phyloP scores from a whole-genome alignment of 2,113 vertebrate species.

The Prochilodus magdalenae region DNA sequence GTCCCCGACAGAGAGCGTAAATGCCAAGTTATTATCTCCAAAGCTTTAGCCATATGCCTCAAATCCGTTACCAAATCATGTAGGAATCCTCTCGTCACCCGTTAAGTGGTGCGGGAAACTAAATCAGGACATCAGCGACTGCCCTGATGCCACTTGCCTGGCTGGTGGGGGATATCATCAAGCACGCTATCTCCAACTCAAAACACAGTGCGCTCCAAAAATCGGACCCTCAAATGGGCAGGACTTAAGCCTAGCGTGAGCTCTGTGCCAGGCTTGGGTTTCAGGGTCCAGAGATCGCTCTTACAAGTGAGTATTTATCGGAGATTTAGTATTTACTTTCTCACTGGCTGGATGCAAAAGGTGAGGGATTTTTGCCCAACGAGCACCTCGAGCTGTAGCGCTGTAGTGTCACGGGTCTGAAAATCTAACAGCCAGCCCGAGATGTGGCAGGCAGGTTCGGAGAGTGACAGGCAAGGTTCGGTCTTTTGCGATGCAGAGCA shows the following conservation, averaged over 20 bases:
- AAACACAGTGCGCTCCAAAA: slow-evolving; percentile 35
- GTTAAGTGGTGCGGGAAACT: slow-evolving; percentile 60
- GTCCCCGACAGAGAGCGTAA: slow-evolving; percentile 68
- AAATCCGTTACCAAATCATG: no score
- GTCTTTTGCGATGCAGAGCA: no score
- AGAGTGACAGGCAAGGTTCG: no score
- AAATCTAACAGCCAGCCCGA: no score
- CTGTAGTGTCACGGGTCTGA: no score
- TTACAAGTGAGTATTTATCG: slow-evolving; percentile 10
- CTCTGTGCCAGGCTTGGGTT: slow-evolving; percentile 17
- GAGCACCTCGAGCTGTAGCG: no score
- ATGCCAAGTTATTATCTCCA: slow-evolving; percentile 73
- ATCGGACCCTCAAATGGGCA: slow-evolving; percentile 21
- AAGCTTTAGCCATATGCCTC: slow-evolving; percentile 78
- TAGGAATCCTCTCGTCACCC: no score
- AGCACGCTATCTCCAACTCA: slow-evolving; percentile 62
- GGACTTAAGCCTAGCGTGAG: background rate
- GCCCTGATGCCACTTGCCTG: slow-evolving; percentile 46
- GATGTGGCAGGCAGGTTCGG: no score
- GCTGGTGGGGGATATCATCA: no score
- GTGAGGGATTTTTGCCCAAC: slow-evolving; percentile 19
- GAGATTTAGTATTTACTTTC: slow-evolving; percentile 47
- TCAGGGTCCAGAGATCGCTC: slow-evolving; percentile 35
- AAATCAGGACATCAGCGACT: slow-evolving; percentile 67
- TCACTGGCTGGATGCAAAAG: slow-evolving; percentile 33